Conservation (phyloP, 2,797 vertebrate species). For the Syngnathus rostellatus region DNA sequence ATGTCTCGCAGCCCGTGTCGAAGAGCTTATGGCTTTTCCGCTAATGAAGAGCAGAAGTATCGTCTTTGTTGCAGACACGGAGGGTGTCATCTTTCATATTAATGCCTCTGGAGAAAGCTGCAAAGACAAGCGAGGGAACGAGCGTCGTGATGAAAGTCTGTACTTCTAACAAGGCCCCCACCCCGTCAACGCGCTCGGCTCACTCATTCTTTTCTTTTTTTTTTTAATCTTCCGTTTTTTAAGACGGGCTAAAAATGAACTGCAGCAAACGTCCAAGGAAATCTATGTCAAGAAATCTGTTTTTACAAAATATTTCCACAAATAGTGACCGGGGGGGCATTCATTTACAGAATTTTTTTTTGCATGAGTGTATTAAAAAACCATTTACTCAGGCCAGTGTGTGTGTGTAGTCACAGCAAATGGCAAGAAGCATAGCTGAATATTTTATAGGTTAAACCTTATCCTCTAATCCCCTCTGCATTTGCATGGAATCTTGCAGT, state of each 20-base stretch:
- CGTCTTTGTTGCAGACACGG: constrained; percentile 17
- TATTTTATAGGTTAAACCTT: constrained; percentile 3
- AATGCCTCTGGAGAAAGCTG: constrained; percentile 20
- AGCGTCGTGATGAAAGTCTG: constrained; percentile 14
- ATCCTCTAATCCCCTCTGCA: neutral
- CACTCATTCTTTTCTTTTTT: neutral
- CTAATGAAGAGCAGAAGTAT: constrained; percentile 23
- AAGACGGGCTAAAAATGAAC: constrained; percentile 2
- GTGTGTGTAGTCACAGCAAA: neutral
- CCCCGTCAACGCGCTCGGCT: constrained; percentile 7
- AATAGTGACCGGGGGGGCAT: neutral
- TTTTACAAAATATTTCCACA: neutral
- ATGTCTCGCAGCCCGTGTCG: constrained; percentile 38
- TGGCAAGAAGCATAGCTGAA: constrained; percentile 1
- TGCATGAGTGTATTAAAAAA: too few species aligned
- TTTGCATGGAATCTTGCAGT: too few species aligned
- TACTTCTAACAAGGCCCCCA: constrained; percentile 18
- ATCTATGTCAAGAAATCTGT: neutral
- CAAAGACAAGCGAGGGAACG: neutral
- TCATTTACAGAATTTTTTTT: neutral
- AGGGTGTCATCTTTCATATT: constrained; percentile 25
- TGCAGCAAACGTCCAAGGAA: neutral
- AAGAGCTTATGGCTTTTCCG: constrained; percentile 12
- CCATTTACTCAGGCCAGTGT: too few species aligned
- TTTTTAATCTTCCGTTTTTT: constrained; percentile 5